Base-by-base conservation (phyloP, 2,797 vertebrate species). In the Apogon hyalosoma region DNA sequence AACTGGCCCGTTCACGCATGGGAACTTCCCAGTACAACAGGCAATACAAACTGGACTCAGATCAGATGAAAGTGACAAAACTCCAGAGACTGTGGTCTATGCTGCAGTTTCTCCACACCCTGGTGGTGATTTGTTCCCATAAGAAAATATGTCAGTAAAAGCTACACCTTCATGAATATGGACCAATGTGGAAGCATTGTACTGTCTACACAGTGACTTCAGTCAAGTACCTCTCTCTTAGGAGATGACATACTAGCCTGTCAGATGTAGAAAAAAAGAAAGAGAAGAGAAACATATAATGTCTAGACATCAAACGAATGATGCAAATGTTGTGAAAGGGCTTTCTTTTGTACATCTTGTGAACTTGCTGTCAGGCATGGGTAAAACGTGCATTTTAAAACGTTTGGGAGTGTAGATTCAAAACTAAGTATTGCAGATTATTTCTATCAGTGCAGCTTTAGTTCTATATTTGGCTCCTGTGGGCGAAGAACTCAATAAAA, bases 81-180 rank as follows among this genome's bases (percentile, higher is more conserved):
- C 84, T 83, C 72, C 72, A 59, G 82, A 88, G 83, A 84, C 61
- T 60, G 11, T 11, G 24, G 38, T 56, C 62, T 46, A 51, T n/a
- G 57, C 65, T 28, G 39, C 73, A 61, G 71, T 67, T 67, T 79
- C 82, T 84, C 77, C 66, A 67, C 67, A 64, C 73, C 74, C 84
- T 51, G 3, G 76, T 84, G 82, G 80, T 92, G 89, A 92, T 92
- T 92, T 92, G 90, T 87, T 91, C 91, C 88, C 86, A 92, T 92
- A 91, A 92, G 90, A 86, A 92, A 92, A 93, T 84, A 82, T 92
- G 92, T 93, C 92, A 93, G 90, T 93, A 92, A 92, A 84, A 83
- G 83, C 89, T 84, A 80, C 88, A 92, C 90, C 88, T 91, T 92
- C 87, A 90, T 91, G 86, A 91, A 92, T 90, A 91, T 88, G 86